Evolutionary conservation across 2,113 vertebrate species (phyloP).

Genomic region (Gallinago undulata): DNA sequence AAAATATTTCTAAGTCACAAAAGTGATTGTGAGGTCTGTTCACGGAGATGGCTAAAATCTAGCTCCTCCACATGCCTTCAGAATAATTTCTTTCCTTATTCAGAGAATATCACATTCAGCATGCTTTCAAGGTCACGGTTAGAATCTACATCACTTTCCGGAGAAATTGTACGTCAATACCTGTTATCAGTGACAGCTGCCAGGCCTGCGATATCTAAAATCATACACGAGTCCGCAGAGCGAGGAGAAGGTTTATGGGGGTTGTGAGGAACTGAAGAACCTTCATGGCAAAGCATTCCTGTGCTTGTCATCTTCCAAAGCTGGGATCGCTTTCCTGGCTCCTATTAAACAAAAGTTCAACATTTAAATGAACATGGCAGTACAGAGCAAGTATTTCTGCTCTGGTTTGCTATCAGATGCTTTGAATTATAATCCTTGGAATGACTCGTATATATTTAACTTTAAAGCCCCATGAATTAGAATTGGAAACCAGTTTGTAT

Average conservation of each 20-base stretch:
- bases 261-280: conserved; percentile 92
- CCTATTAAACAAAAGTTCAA: conserved; percentile 72
- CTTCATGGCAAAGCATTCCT: conserved; percentile 94
- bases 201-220: conserved; percentile 93
- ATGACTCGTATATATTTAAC: neutral
- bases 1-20: neutral
- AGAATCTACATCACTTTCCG: neutral
- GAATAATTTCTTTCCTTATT: neutral
- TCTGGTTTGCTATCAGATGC: neutral
- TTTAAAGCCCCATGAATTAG: neutral
- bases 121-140: neutral
- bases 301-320: conserved; percentile 90
- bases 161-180: conserved; percentile 52
- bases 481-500: neutral
- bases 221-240: conserved; percentile 82
- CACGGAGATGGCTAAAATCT: neutral
- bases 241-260: conserved; percentile 84
- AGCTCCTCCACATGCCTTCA: neutral
- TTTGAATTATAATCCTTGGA: neutral
- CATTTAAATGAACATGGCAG: neutral
- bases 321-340: conserved; percentile 96
- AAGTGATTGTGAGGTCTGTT: neutral
- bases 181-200: conserved; percentile 96
- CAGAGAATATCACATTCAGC: neutral
- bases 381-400: neutral